Evolutionary conservation across 2,888 invertebrate species (phyloP), one percentile per base, ranked within the genome.

Genomic region (Cremastinae sp.): DNA sequence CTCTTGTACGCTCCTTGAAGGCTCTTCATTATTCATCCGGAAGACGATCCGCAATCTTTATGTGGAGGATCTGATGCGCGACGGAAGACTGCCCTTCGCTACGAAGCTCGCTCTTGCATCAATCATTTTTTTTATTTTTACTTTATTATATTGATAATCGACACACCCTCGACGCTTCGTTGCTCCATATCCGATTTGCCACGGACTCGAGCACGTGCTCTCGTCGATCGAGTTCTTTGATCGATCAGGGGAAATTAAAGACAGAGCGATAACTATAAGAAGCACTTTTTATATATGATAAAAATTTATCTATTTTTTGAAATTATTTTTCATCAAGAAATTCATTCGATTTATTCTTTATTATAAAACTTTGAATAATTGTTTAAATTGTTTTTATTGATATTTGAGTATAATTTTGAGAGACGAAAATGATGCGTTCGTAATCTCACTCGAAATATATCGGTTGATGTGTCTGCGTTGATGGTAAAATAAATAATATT

Each of bases 141-240:
- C 9, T 28, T 54, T 9, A 34, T n/a, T 66, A 14, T 56, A 68
- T 72, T 72, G 72, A 72, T 76, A 76, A 74, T 74, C 65, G 73
- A 73, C 77, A 65, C 77, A 69, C 77, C 77, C 73, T 74, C 36
- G 51, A 56, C 20, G 70, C 20, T 56, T 45, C 65, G 56, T 70
- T 74, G 73, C 73, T 65, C 41, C 69, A 65, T 34, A 74, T 74
- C 70, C 73, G 73, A 74, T 70, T 49, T 38, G 20, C 36, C 28
- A 12, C 16, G 20, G 34, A 10, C 47, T 64, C 73, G 10, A 43
- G 68, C 77, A 70, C 77, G 61, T 54, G 69, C 49, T 36, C 56
- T 47, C 47, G 18, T 61, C 5, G 5, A 28, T 28, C 28, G 5
- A 2, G 28, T 28, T 2, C 5, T 5, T 28, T 28, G 28, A 28